Conservation (phyloP, 2,888 invertebrate species). For the Amiota mariae region DNA sequence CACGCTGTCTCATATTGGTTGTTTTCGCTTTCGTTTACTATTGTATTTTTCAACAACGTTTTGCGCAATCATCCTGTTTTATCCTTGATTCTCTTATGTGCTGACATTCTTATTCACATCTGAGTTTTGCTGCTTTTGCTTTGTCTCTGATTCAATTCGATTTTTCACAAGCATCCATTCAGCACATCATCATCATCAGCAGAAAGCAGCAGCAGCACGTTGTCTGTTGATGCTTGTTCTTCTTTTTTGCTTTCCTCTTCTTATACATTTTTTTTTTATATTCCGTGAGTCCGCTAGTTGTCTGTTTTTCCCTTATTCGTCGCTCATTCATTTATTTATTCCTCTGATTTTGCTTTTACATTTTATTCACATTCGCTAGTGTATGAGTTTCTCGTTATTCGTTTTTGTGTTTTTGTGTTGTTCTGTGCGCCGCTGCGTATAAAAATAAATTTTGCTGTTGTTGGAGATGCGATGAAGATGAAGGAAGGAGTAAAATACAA, state of each 20-base stretch:
- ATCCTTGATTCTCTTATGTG: constrained; percentile 26
- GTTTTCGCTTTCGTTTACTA: constrained; percentile 26
- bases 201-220: constrained; percentile 22
- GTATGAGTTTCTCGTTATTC: constrained; percentile 58
- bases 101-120: constrained; percentile 24
- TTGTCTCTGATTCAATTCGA: constrained; percentile 30
- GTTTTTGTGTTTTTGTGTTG: constrained; percentile 16
- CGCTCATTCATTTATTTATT: constrained; percentile 18
- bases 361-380: constrained; percentile 39
- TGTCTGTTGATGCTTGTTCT: constrained; percentile 13
- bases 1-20: constrained; percentile 4
- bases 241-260: constrained; percentile 32
- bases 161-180: constrained; percentile 35
- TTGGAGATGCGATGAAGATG: too few species aligned
- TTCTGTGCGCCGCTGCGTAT: constrained; percentile 17
- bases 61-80: constrained; percentile 3
- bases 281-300: constrained; percentile 40
- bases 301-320: constrained; percentile 50
- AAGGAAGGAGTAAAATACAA: too few species aligned
- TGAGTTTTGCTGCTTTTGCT: not conserved
- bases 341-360: constrained; percentile 53
- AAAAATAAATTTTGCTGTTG: constrained; percentile 21
- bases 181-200: constrained; percentile 8
- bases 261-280: constrained; percentile 22
- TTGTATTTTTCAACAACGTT: not conserved